phyloP scores from a whole-genome alignment of 2,888 invertebrate species.

The Xylophagus ater region DNA sequence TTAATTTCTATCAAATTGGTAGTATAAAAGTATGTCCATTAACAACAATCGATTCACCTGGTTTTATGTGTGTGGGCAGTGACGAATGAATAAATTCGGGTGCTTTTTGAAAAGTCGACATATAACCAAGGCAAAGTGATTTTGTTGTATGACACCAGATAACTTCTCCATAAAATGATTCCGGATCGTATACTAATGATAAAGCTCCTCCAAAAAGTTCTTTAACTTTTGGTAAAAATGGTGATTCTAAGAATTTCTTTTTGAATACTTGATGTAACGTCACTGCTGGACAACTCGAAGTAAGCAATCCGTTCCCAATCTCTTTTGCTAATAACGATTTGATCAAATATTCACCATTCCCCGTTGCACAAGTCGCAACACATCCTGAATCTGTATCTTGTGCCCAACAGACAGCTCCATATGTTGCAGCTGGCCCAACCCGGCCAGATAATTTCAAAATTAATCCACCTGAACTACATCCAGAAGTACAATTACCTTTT shows the following conservation, averaged over 20 bases:
- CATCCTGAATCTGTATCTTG: slow-evolving; percentile 50
- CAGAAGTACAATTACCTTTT: slow-evolving; percentile 69
- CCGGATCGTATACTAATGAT: slow-evolving; percentile 51
- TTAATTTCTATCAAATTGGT: too few relatives aligned
- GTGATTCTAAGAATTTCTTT: slow-evolving; percentile 60
- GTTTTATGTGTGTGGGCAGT: slow-evolving; percentile 48
- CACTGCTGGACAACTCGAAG: slow-evolving; percentile 50
- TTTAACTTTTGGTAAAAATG: slow-evolving; percentile 54
- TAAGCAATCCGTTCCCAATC: slow-evolving; percentile 57
- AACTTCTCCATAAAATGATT: slow-evolving; percentile 59
- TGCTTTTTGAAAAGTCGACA: slow-evolving; percentile 56
- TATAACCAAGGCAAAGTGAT: slow-evolving; percentile 82
- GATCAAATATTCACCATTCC: slow-evolving; percentile 89
- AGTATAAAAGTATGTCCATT: slow-evolving; percentile 60
- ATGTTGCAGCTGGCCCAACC: slow-evolving; percentile 83
- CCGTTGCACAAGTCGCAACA: slow-evolving; percentile 75
- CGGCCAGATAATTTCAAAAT: slow-evolving; percentile 81
- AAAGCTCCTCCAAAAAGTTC: slow-evolving; percentile 71
- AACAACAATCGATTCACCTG: slow-evolving; percentile 57
- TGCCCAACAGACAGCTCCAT: slow-evolving; percentile 93
- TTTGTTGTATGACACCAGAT: slow-evolving; percentile 86
- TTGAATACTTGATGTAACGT: slow-evolving; percentile 60
- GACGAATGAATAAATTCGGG: slow-evolving; percentile 65
- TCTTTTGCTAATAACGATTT: slow-evolving; percentile 76
- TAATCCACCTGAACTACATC: slow-evolving; percentile 90